phyloP scores from a whole-genome alignment of 1,140 invertebrate genomes.

The Patella vulgata region DNA sequence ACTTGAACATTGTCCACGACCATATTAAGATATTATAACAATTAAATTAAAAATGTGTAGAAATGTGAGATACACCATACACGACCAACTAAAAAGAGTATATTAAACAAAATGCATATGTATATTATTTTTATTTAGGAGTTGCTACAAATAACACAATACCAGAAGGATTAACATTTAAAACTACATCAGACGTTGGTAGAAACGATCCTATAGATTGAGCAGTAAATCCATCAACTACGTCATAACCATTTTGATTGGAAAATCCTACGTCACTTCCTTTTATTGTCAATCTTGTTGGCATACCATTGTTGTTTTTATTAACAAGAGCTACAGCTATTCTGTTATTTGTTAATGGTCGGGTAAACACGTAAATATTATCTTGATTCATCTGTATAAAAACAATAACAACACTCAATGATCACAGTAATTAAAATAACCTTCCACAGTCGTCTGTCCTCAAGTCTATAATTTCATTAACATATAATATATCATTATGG shows the following conservation, averaged over 20 bases:
- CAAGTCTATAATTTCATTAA: no score
- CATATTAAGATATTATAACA: no score
- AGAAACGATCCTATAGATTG: constrained; percentile 74
- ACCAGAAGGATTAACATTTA: constrained; percentile 84
- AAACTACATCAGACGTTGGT: constrained; percentile 90
- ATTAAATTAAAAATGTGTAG: no score
- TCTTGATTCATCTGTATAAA: no score
- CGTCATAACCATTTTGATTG: constrained; percentile 82
- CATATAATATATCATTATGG: no score
- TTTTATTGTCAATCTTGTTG: constrained; percentile 47
- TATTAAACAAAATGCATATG: no score
- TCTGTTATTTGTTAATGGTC: constrained; percentile 35
- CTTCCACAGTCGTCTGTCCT: no score
- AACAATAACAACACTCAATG: no score
- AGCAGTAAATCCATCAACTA: constrained; percentile 73
- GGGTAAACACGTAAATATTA: constrained; percentile 42
- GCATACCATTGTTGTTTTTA: constrained; percentile 30
- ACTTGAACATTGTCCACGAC: no score
- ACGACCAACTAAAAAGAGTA: no score
- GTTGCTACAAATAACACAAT: constrained; percentile 22
- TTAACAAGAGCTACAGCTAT: constrained; percentile 47
- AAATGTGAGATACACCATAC: no score
- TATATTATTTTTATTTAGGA: constrained; percentile 2
- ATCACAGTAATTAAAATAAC: no score
- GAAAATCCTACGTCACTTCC: constrained; percentile 83